Evolutionary conservation across 2,888 invertebrate species (phyloP).

Genomic region (Camptogramma bilineatum): DNA sequence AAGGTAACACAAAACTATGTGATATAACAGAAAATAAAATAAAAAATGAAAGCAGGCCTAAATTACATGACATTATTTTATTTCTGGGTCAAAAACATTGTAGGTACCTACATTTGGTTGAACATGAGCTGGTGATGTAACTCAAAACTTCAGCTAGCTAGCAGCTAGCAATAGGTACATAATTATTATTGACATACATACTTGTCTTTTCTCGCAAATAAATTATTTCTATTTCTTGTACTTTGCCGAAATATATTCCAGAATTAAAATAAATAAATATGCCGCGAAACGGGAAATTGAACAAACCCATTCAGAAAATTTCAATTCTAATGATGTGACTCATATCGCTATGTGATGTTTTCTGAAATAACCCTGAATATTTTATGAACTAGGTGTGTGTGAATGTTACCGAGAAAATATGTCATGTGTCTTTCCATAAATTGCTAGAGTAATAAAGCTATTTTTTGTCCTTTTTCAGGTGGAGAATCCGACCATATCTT

Average conservation of each 20-base stretch:
- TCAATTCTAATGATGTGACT: too few relatives aligned
- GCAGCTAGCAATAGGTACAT: neutral
- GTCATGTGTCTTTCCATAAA: too few relatives aligned
- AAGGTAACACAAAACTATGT: neutral
- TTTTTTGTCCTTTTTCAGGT: conserved; percentile 70
- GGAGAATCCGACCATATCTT: conserved; percentile 89
- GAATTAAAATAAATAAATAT: too few relatives aligned
- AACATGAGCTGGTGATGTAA: conserved; percentile 7
- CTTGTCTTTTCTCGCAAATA: too few relatives aligned
- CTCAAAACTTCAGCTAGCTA: neutral
- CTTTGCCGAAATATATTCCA: too few relatives aligned
- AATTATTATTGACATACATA: neutral
- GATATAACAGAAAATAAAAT: conserved; percentile 4
- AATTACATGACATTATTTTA: conserved; percentile 11
- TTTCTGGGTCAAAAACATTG: conserved; percentile 10
- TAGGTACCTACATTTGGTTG: conserved; percentile 3
- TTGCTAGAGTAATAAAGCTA: neutral
- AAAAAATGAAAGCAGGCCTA: conserved; percentile 1
- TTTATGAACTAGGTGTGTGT: too few relatives aligned
- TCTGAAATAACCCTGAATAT: too few relatives aligned
- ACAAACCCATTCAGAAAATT: too few relatives aligned
- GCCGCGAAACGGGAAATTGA: too few relatives aligned
- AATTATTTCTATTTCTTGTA: too few relatives aligned
- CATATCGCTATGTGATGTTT: too few relatives aligned
- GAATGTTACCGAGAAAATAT: too few relatives aligned